Conservation (phyloP, 2,113 vertebrate genomes). For the Perca schrenkii region DNA sequence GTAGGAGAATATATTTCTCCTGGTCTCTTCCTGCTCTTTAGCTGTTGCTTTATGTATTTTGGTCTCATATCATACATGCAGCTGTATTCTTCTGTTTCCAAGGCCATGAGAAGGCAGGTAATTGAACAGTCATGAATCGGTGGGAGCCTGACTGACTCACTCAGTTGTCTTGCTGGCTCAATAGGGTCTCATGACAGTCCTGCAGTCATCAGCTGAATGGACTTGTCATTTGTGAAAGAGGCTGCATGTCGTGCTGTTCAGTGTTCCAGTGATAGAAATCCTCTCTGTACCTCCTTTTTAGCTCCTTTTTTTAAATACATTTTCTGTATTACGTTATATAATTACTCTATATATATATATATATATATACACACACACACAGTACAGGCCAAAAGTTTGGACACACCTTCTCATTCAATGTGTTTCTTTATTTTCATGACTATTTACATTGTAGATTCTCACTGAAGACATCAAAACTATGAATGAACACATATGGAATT, state of each 20-base stretch:
- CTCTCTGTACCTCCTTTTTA: background rate
- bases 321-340: background rate
- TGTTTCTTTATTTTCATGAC: too few relatives aligned
- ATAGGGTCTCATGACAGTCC: constrained; percentile 40
- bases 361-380: too few relatives aligned
- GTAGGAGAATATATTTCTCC: background rate
- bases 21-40: background rate
- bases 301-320: background rate
- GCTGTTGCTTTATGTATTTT: background rate
- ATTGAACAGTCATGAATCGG: constrained; percentile 35
- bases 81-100: constrained; percentile 31
- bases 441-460: too few relatives aligned
- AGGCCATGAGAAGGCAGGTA: constrained; percentile 43
- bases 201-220: constrained; percentile 39
- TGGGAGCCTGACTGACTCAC: constrained; percentile 51
- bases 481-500: too few relatives aligned
- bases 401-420: too few relatives aligned
- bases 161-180: constrained; percentile 48
- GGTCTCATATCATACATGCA: background rate
- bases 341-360: too few relatives aligned
- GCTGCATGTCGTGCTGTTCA: background rate
- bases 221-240: constrained; percentile 32
- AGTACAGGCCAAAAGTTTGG: too few relatives aligned
- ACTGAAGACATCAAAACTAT: too few relatives aligned
- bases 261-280: background rate